These are phyloP conservation scores for Varecia variegata DNA, from an alignment of 2,797 vertebrate species.

Conservation along the genomic window DNA sequence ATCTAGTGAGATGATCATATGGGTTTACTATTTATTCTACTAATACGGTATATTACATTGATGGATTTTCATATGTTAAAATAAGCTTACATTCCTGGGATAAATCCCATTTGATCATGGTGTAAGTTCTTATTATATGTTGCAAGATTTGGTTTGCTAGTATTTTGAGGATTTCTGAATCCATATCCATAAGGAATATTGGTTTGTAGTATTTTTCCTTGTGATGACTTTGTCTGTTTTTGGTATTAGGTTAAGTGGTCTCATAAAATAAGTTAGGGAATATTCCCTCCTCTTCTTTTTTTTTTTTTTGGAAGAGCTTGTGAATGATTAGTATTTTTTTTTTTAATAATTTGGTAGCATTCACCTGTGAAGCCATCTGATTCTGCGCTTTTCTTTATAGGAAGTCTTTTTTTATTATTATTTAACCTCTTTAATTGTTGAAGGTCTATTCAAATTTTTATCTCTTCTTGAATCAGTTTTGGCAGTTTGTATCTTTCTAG, in stretches of 20 bases:
- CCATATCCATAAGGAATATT: not conserved
- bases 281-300: not conserved
- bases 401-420: not conserved
- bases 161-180: not conserved
- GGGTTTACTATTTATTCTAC: not conserved
- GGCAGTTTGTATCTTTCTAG: not conserved
- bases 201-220: not conserved
- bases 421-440: not conserved
- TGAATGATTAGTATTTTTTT: not conserved
- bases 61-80: not conserved
- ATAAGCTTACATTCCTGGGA: not conserved
- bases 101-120: not conserved
- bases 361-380: not conserved
- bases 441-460: not conserved
- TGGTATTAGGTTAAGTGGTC: not conserved
- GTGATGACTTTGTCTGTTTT: not conserved
- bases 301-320: not conserved
- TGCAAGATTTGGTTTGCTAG: not conserved
- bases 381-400: not conserved
- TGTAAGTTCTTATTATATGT: not conserved
- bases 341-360: not conserved
- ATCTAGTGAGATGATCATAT: not conserved
- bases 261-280: not conserved
- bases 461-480: not conserved
- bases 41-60: not conserved